Base-by-base conservation (phyloP, 2,797 vertebrate genomes). In the Rhincodon typus region DNA sequence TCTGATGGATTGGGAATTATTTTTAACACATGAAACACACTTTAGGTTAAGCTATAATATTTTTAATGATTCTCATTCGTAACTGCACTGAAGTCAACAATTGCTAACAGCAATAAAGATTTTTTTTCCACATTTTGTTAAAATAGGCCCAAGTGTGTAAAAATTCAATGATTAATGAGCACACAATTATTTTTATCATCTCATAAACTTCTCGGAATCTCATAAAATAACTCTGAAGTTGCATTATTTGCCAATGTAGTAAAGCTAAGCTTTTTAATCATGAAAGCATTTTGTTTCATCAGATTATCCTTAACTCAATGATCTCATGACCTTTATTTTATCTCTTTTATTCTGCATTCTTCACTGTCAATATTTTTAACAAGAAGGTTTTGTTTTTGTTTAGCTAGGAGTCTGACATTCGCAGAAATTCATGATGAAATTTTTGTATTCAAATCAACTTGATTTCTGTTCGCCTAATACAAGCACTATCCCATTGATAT, bases 331-430 rank as follows among this genome's bases (percentile, higher is more conserved):
- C 21, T 42, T 42, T 38, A 1, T 84, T 46, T 17, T 46, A 21
- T 84, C 38, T 23, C 79, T 42, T 84, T 19, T 42, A 46, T 46
- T 0, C 38, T 84, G 79, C 38, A 84, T 7, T 21, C 19, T 84
- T 84, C 79, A 82, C 77, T 79, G 77, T 82, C 77, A 84, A 50
- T 38, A 84, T 84, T 46, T 84, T 84, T 84, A 84, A 84, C 38
- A 46, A 82, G 38, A 38, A 84, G 79, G 38, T n/a, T 34, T 62
- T 62, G 34, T 62, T 34, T 57, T 90, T 90, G 30, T 13, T 57
- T 62, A 17, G 46, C 30, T 62, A 13, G 57, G 50, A n/a, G 57
- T 62, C 30, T 62, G 6, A 62, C 34, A 12, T 62, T 57, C 13
- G 5, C 50, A 19, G 50, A 62, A 90, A 90, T 13, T 4, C 87